Evolutionary conservation across 2,888 invertebrate species (phyloP), one percentile per base, ranked within the genome.

Genomic region (Gari tellinella): DNA sequence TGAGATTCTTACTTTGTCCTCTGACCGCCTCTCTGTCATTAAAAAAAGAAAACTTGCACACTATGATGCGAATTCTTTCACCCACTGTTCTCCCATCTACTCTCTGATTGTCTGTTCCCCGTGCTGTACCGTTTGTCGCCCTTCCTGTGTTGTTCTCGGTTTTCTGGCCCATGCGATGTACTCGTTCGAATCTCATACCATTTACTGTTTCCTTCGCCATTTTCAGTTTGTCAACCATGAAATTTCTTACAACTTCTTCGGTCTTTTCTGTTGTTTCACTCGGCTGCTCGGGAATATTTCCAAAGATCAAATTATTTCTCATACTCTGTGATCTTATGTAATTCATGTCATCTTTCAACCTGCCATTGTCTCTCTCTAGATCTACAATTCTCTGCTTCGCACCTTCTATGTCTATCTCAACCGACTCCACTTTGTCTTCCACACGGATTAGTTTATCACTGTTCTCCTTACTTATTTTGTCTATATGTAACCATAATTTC

Each of bases 11-110:
- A 5, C 63, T 45, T n/a, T 61, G 45, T 19, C 53, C 63, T 31
- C 70, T 25, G 2, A 75, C 63, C 1, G 25, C 14, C 40, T 75
- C 70, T 7, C 60, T 26, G 10, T 75, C 75, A 26, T 62, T 57
- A 43, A 57, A 69, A 15, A 38, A 15, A 12, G 43, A 37, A 46
- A 75, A 70, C 41, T 75, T 74, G 25, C 53, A 69, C 8, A 65
- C 57, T 23, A 73, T 73, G 12, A 31, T 48, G 21, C 69, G 43
- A 19, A 21, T 48, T 49, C 51, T n/a, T n/a, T n/a, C n/a, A n/a
- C n/a, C n/a, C n/a, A n/a, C n/a, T n/a, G n/a, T n/a, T n/a, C n/a
- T n/a, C n/a, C n/a, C n/a, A n/a, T n/a, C n/a, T n/a, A n/a, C n/a
- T n/a, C n/a, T n/a, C n/a, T n/a, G n/a, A n/a, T n/a, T n/a, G n/a